These are phyloP conservation scores for Eulimnadia texana DNA, from an alignment of 1,140 invertebrate genomes.

Conservation along the genomic window DNA sequence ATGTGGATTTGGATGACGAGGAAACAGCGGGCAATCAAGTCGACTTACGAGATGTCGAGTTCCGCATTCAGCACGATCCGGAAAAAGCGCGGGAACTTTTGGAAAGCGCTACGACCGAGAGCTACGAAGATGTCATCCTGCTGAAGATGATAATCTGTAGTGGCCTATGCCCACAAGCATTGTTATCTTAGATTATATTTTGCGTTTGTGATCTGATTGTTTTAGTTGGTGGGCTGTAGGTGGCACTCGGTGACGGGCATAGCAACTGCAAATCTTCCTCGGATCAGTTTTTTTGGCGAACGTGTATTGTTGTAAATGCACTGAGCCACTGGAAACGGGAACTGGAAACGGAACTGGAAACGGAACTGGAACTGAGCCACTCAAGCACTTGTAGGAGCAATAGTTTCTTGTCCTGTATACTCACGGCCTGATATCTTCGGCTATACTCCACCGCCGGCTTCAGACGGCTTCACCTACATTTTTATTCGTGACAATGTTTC, in stretches of 20 bases:
- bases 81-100: slow-evolving; percentile 49
- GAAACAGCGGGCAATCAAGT: slow-evolving; percentile 35
- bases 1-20: slow-evolving; percentile 36
- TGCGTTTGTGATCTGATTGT: no score
- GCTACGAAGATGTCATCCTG: slow-evolving; percentile 68
- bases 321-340: no score
- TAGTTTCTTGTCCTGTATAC: no score
- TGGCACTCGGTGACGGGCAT: slow-evolving; percentile 79
- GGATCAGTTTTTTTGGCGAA: slow-evolving; percentile 90
- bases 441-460: no score
- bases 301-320: no score
- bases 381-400: no score
- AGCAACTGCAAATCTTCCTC: slow-evolving; percentile 75
- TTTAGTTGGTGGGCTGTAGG: no score
- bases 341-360: no score
- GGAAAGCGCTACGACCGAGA: slow-evolving; percentile 51
- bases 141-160: slow-evolving; percentile 78
- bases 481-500: no score
- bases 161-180: slow-evolving; percentile 85
- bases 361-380: no score
- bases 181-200: background rate
- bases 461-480: no score
- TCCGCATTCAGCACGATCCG: slow-evolving; percentile 56
- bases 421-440: no score
- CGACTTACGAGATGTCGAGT: slow-evolving; percentile 86